Conservation (phyloP, 2,797 vertebrate species). For the Intellagama lesueurii region DNA sequence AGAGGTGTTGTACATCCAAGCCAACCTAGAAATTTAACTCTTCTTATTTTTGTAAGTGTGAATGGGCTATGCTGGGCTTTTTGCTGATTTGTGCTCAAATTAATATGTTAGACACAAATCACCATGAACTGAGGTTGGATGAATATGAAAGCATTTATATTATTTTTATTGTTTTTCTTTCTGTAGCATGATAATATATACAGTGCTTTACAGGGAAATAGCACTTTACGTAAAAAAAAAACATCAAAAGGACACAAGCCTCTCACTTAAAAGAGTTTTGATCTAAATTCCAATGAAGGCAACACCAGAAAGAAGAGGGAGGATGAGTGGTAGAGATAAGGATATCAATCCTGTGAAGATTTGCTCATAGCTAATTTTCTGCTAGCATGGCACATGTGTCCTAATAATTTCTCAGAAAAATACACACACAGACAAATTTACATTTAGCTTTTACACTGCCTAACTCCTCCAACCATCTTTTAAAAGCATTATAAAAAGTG, state of each 20-base stretch:
- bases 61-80: background rate
- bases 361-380: background rate
- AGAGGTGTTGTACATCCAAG: constrained; percentile 17
- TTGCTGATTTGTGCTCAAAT: background rate
- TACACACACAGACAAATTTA: background rate
- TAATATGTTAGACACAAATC: background rate
- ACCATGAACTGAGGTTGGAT: background rate
- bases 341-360: too few relatives aligned
- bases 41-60: background rate
- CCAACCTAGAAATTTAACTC: background rate
- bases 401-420: background rate
- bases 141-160: background rate
- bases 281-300: background rate
- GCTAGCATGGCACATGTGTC: background rate
- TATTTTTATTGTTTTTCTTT: background rate
- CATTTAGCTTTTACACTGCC: background rate
- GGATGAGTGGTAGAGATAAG: background rate
- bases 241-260: too few relatives aligned
- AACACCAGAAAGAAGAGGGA: background rate
- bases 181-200: background rate
- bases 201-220: too few relatives aligned
- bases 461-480: background rate
- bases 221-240: too few relatives aligned
- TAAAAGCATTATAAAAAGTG: too few relatives aligned
- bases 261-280: background rate